Conservation (phyloP, 1,140 invertebrate genomes). For the Zelostemma sp. region DNA sequence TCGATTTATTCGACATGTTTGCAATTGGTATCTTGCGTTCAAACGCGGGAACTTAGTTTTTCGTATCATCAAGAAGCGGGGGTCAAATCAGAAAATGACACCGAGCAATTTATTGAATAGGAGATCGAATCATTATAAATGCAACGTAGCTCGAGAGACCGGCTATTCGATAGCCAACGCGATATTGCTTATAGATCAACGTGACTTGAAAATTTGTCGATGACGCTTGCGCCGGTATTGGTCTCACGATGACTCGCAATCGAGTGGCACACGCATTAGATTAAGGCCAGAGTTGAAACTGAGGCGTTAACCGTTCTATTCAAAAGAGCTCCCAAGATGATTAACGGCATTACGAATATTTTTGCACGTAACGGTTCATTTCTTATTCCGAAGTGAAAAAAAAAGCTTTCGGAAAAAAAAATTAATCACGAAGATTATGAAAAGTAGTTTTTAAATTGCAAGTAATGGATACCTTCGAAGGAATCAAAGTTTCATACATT, state of each 20-base stretch:
- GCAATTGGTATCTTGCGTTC: too few relatives aligned
- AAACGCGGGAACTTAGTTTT: background rate
- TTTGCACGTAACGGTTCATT: constrained; percentile 7
- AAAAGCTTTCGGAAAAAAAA: background rate
- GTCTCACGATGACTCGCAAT: constrained; percentile 38
- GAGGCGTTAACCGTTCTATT: constrained; percentile 37
- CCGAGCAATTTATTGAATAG: constrained; percentile 33
- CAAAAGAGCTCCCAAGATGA: constrained; percentile 11
- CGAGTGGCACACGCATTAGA: constrained; percentile 28
- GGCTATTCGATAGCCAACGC: constrained; percentile 31
- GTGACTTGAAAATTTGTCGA: constrained; percentile 49
- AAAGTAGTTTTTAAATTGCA: too few relatives aligned
- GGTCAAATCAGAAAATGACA: constrained; percentile 27
- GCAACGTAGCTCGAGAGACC: constrained; percentile 20
- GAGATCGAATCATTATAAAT: constrained; percentile 31
- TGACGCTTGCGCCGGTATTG: constrained; percentile 23
- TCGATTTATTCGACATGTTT: too few relatives aligned
- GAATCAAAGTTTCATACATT: too few relatives aligned
- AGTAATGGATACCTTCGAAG: too few relatives aligned
- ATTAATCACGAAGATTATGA: too few relatives aligned
- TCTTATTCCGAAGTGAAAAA: background rate
- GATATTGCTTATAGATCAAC: constrained; percentile 44
- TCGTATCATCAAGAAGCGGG: constrained; percentile 1
- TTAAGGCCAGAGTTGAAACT: constrained; percentile 24
- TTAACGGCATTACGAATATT: constrained; percentile 8